phyloP scores from a whole-genome alignment of 2,797 vertebrate species.

The Morelia viridis region DNA sequence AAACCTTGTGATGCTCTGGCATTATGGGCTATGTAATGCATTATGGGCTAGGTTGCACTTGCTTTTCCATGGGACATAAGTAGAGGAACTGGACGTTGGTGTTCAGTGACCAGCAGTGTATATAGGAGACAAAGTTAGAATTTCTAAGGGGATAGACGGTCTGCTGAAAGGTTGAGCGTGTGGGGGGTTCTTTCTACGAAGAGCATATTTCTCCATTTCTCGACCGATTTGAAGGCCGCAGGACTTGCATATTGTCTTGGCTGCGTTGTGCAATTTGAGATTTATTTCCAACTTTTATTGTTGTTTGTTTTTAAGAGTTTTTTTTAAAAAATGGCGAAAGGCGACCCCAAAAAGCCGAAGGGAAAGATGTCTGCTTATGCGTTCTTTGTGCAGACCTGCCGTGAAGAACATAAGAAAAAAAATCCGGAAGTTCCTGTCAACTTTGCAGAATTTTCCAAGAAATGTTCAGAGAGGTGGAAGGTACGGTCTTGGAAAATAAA shows the following conservation, averaged over 20 bases:
- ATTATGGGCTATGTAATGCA: not conserved
- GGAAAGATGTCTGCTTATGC: conserved; percentile 89
- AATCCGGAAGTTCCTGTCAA: conserved; percentile 85
- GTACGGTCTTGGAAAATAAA: conserved; percentile 56
- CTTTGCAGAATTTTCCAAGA: conserved; percentile 83
- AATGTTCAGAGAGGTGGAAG: conserved; percentile 83
- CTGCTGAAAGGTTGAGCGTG: not conserved
- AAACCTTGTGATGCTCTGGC: not conserved
- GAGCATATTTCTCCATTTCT: not conserved
- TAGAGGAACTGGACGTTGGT: too few relatives aligned
- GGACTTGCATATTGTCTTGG: not conserved
- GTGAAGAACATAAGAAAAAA: conserved; percentile 86
- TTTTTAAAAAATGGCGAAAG: conserved; percentile 82
- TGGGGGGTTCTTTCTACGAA: not conserved
- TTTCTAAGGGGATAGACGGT: not conserved
- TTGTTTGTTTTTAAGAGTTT: not conserved
- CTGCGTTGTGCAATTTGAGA: not conserved
- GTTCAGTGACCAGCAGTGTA: not conserved
- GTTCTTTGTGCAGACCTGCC: conserved; percentile 84
- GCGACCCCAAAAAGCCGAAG: conserved; percentile 88
- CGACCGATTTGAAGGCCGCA: not conserved
- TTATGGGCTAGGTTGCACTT: not conserved
- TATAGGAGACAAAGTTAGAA: not conserved
- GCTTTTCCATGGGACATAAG: not conserved
- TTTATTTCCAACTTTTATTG: not conserved